phyloP scores from a whole-genome alignment of 92 coral and sea anemone species.

The Epizoanthus ramosus region DNA sequence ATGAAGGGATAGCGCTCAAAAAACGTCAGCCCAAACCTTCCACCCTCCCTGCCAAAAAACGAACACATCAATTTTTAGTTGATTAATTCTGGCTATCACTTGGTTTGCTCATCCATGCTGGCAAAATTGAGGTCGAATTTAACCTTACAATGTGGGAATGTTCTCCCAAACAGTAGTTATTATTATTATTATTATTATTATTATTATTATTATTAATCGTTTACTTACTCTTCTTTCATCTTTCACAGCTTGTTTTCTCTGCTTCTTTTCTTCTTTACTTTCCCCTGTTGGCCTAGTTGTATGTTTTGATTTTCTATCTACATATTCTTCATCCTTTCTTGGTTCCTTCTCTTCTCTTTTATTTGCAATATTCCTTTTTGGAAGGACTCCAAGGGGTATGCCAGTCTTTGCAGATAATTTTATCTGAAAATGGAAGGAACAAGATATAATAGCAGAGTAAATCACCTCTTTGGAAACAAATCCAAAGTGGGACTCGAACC shows the following conservation, averaged over 20 bases:
- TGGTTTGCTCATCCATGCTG: too few species aligned
- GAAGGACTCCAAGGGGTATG: slow-evolving; percentile 88
- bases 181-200: too few species aligned
- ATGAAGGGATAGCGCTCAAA: too few species aligned
- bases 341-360: slow-evolving; percentile 16
- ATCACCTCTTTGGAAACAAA: background rate
- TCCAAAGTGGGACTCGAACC: too few species aligned
- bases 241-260: slow-evolving; percentile 85
- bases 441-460: background rate
- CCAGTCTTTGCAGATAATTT: slow-evolving; percentile 82
- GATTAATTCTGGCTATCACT: too few species aligned
- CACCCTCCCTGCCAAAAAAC: too few species aligned
- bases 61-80: too few species aligned
- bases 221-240: slow-evolving; percentile 81
- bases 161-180: too few species aligned
- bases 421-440: slow-evolving; percentile 50
- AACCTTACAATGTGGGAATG: too few species aligned
- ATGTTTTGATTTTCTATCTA: background rate
- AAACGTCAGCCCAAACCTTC: too few species aligned
- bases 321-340: background rate
- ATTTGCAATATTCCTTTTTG: slow-evolving; percentile 49
- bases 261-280: slow-evolving; percentile 83
- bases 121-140: too few species aligned
- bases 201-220: too few species aligned
- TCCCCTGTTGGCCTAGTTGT: slow-evolving; percentile 63